Conservation (phyloP, 2,888 invertebrate genomes). For the Dryococelus australis region DNA sequence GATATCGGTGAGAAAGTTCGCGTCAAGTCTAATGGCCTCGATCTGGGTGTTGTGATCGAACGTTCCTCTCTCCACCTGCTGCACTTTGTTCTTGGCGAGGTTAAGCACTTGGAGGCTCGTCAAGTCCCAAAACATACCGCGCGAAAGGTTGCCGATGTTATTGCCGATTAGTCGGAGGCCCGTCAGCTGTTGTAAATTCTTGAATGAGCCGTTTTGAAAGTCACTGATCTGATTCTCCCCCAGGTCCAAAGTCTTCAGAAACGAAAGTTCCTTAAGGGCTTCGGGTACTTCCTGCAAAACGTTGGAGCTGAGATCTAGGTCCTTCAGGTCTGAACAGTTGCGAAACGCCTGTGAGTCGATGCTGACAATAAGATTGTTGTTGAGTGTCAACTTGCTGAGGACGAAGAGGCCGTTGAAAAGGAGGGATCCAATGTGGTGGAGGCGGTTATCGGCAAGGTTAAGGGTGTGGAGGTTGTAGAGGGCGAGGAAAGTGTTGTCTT, state of each 20-base stretch:
- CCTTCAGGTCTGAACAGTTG: constrained; percentile 88
- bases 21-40: constrained; percentile 87
- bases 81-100: constrained; percentile 88
- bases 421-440: constrained; percentile 81
- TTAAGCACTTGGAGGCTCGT: constrained; percentile 86
- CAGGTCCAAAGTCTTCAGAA: constrained; percentile 87
- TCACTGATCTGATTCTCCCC: constrained; percentile 90
- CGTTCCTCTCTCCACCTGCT: constrained; percentile 82
- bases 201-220: constrained; percentile 85
- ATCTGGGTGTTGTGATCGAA: constrained; percentile 83
- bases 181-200: constrained; percentile 84
- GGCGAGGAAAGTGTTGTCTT: constrained; percentile 86
- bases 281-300: constrained; percentile 82
- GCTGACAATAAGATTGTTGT: constrained; percentile 82
- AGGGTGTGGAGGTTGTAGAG: constrained; percentile 89
- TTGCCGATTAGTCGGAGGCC: constrained; percentile 90
- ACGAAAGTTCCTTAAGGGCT: constrained; percentile 80
- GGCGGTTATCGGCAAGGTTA: constrained; percentile 86
- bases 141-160: constrained; percentile 82
- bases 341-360: constrained; percentile 83
- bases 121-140: constrained; percentile 87
- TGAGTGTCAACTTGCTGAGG: constrained; percentile 82
- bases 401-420: constrained; percentile 86
- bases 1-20: constrained; percentile 86
- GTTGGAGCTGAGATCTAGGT: constrained; percentile 88